Conservation (phyloP, 2,797 vertebrate species). For the Vireo griseus region DNA sequence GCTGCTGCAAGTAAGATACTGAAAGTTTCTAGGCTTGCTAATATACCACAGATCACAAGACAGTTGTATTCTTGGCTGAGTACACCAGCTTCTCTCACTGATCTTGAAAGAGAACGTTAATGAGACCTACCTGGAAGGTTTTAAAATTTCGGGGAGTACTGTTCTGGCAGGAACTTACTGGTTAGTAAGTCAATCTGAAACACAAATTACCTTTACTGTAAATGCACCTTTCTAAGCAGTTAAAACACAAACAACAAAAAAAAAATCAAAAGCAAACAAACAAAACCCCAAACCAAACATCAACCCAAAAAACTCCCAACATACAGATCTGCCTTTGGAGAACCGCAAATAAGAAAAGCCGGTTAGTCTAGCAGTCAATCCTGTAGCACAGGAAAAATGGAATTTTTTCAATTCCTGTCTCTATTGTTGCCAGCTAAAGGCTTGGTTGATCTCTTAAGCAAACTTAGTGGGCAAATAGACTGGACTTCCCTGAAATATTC, state of each 20-base stretch:
- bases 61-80: not conserved
- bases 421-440: not conserved
- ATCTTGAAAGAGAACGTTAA: not conserved
- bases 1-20: not conserved
- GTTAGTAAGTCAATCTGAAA: not conserved
- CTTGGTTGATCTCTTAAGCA: not conserved
- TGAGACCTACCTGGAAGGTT: not conserved
- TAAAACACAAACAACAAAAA: not conserved
- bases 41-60: not conserved
- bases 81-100: not conserved
- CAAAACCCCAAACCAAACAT: not conserved
- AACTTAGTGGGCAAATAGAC: not conserved
- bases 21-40: not conserved
- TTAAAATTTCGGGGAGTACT: not conserved
- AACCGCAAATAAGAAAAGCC: conserved; percentile 38
- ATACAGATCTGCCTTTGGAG: not conserved
- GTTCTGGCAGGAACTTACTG: not conserved
- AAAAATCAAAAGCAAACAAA: not conserved
- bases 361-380: conserved; percentile 13
- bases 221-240: not conserved
- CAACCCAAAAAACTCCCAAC: not conserved
- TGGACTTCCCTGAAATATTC: not conserved
- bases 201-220: not conserved
- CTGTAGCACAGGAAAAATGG: not conserved
- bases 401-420: conserved; percentile 10